Conservation (phyloP, 2,113 vertebrate genomes). For the Tragelaphus buxtoni region DNA sequence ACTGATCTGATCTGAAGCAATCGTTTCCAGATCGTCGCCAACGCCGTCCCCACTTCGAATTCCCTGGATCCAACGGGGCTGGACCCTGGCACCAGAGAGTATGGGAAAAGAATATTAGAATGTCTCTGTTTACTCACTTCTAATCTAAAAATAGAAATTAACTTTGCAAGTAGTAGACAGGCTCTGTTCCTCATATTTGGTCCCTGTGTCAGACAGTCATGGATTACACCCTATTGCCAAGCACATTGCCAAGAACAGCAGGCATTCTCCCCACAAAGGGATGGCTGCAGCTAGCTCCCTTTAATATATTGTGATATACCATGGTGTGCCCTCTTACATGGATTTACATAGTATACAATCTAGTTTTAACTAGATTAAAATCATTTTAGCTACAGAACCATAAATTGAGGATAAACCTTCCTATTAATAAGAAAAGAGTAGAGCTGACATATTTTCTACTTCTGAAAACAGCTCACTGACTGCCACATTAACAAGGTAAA, state of each 20-base stretch:
- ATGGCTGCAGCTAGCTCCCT: neutral
- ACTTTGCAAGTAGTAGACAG: neutral
- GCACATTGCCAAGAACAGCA: neutral
- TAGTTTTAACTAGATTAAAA: constrained; percentile 9
- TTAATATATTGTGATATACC: neutral
- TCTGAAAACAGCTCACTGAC: neutral
- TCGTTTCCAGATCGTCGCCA: too few species aligned
- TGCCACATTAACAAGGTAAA: neutral
- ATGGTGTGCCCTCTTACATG: neutral
- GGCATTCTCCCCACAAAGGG: neutral
- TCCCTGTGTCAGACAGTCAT: neutral
- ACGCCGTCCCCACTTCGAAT: too few species aligned
- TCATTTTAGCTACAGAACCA: neutral
- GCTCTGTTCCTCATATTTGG: neutral
- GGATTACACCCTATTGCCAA: neutral
- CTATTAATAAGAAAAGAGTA: neutral
- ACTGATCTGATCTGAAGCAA: too few species aligned
- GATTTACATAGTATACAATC: neutral
- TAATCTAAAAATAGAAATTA: neutral
- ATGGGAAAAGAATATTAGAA: neutral
- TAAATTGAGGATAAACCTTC: neutral
- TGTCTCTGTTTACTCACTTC: neutral
- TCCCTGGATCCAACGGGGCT: too few species aligned
- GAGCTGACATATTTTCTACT: neutral
- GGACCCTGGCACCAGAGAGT: neutral